Base-by-base conservation (phyloP, 2,888 invertebrate species). In the Volucella inflata region DNA sequence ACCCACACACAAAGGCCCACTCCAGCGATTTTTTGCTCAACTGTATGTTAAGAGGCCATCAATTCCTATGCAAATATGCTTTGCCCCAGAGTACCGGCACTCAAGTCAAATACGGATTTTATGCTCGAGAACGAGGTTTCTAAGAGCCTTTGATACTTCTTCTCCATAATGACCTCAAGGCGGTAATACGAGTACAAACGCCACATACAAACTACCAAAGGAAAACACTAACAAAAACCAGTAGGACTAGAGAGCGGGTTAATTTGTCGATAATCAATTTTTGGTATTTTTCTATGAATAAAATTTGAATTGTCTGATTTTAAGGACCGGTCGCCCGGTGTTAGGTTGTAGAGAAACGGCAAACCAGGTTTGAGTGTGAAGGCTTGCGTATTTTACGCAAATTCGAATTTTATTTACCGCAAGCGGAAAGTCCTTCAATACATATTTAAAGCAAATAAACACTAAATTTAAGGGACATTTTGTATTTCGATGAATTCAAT, bases 61-160 rank as follows among this genome's bases (percentile, higher is more conserved):
- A 48, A 81, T 76, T 81, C 64, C 48, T 64, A 81, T 81, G 75
- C 76, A 81, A 81, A 81, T 81, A 70, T 38, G 50, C 30, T 42
- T 44, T 38, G 6, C 38, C 38, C 44, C 40, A 44, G 16, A 51
- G 44, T 11, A 36, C 48, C 50, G 17, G 14, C 59, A 76, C 60
- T 51, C 48, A 65, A 55, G n/a, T n/a, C 42, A 70, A 75, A 81
- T 57, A 62, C 68, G 68, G 40, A 68, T 64, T 68, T 81, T 64
- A 81, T 75, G 62, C 21, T 55, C 14, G 42, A 75, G 64, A 70
- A 30, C 30, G 6, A 64, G 50, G 42, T 68, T 75, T 70, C 50
- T 40, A 55, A 68, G 55, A 46, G 62, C 21, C 21, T 62, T 75
- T 81, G 67, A 74, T 74, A 42, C 77, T 62, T 51, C 55, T 57